Percentiles rank a stretch among this genome's conserved stretches.
These are phyloP conservation scores for Halcyon smyrnensis DNA, from an alignment of 2,797 vertebrate genomes.

Conservation along the genomic window DNA sequence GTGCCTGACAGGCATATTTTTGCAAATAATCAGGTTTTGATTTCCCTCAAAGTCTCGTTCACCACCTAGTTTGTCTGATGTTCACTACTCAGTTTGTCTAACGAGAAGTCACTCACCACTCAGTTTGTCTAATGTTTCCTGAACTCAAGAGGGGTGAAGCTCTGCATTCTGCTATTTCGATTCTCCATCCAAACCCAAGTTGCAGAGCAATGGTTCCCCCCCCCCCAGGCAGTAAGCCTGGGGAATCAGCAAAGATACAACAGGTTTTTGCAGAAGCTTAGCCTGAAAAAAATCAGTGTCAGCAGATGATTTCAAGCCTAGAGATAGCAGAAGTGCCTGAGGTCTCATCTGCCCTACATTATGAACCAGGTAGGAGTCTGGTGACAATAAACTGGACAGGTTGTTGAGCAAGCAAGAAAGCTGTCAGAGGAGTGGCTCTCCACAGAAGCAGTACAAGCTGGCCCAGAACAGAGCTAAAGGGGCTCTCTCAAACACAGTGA, in stretches of 20 bases:
- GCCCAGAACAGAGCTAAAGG: not conserved
- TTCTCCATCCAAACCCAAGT: not conserved
- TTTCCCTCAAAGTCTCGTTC: not conserved
- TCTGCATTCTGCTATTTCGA: rapidly evolving
- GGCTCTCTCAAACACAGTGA: not conserved
- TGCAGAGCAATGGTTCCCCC: not conserved
- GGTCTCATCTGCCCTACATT: slow-evolving; percentile 24
- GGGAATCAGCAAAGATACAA: not conserved
- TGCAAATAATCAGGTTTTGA: not conserved
- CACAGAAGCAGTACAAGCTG: not conserved
- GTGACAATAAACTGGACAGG: slow-evolving; percentile 2
- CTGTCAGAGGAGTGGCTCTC: not conserved
- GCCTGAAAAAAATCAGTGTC: not conserved
- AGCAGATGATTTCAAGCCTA: not conserved
- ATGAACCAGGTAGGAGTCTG: slow-evolving; percentile 24
- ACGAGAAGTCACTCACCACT: too few species aligned
- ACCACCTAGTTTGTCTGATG: not conserved
- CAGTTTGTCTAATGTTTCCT: not conserved
- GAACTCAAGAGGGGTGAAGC: not conserved
- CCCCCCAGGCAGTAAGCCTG: not conserved
- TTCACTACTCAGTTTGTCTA: not conserved
- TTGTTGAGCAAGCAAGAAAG: slow-evolving; percentile 37
- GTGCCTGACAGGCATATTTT: not conserved
- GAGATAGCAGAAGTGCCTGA: not conserved
- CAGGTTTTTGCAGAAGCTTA: not conserved